A percentile compares a stretch with the other conserved stretches of the same genome.
These are phyloP conservation scores for Sesamia inferens DNA, from an alignment of 2,888 invertebrate species.

Conservation along the genomic window DNA sequence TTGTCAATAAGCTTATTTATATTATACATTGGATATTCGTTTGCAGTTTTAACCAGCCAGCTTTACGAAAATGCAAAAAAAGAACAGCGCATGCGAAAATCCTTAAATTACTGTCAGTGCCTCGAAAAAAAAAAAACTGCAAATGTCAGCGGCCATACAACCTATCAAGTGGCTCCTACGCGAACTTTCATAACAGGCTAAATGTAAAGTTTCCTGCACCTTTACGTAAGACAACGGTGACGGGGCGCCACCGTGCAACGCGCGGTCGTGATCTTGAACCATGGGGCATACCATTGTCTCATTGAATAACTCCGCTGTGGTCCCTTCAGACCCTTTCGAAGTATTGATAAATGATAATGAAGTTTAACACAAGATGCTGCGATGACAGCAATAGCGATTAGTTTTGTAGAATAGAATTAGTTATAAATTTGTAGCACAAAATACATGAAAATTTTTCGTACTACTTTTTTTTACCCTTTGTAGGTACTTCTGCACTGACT, in stretches of 20 bases:
- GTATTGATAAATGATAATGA: slow-evolving; percentile 10
- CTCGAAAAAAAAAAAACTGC: slow-evolving; percentile 26
- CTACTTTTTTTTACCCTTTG: too few species aligned
- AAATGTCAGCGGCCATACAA: slow-evolving; percentile 44
- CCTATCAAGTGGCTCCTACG: slow-evolving; percentile 43
- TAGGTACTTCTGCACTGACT: too few species aligned
- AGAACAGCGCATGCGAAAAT: neutral
- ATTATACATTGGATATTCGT: neutral
- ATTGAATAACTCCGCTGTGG: slow-evolving; percentile 52
- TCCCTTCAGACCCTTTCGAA: slow-evolving; percentile 10
- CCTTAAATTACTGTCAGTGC: slow-evolving; percentile 8
- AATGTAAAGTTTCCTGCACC: slow-evolving; percentile 56
- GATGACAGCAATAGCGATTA: too few species aligned
- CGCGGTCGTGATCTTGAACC: slow-evolving; percentile 78
- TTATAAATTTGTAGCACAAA: neutral
- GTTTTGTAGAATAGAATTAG: neutral
- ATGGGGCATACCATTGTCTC: slow-evolving; percentile 68
- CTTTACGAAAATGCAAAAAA: neutral
- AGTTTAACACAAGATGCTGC: slow-evolving; percentile 1
- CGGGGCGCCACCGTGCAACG: slow-evolving; percentile 58
- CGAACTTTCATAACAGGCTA: slow-evolving; percentile 53
- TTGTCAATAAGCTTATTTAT: neutral
- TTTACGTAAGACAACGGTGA: slow-evolving; percentile 67
- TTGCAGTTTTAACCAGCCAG: neutral
- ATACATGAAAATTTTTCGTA: too few species aligned